These are phyloP conservation scores for Remorina albescens DNA, from an alignment of 2,797 vertebrate species.

Conservation along the genomic window DNA sequence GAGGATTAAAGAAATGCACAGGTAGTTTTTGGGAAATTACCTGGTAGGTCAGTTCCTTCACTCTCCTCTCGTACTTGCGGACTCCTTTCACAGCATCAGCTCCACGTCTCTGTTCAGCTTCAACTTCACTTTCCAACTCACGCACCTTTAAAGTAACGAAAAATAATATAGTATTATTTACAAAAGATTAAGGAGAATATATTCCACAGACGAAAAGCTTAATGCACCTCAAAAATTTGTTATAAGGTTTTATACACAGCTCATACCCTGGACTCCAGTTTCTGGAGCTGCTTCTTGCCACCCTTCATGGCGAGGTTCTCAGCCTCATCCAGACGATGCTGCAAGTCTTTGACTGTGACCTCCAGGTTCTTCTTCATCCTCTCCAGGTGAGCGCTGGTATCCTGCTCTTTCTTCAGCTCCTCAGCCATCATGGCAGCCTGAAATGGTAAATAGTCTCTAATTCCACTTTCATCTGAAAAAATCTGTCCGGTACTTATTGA, in stretches of 20 bases:
- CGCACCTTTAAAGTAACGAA: too few relatives aligned
- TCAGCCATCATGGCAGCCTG: constrained; percentile 97
- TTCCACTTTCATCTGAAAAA: too few relatives aligned
- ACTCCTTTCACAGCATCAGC: constrained; percentile 88
- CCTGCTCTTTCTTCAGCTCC: constrained; percentile 94
- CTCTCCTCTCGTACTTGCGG: constrained; percentile 88
- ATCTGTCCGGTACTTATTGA: too few relatives aligned
- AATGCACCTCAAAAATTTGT: too few relatives aligned
- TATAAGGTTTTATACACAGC: too few relatives aligned
- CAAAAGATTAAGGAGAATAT: too few relatives aligned
- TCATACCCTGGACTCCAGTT: constrained; percentile 90
- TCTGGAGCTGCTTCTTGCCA: constrained; percentile 94
- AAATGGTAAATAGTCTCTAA: background rate
- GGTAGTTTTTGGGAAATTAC: too few relatives aligned
- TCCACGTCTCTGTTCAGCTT: constrained; percentile 87
- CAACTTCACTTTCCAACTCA: constrained; percentile 89
- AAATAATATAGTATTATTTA: too few relatives aligned
- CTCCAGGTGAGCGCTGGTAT: constrained; percentile 92
- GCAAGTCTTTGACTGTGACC: constrained; percentile 90
- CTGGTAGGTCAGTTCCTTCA: constrained; percentile 91
- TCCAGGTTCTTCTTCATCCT: constrained; percentile 93
- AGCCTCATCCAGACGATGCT: constrained; percentile 91
- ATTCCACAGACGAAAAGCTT: too few relatives aligned
- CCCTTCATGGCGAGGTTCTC: constrained; percentile 94
- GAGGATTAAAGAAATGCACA: too few relatives aligned